Evolutionary conservation across 2,888 invertebrate genomes (phyloP), one percentile per base, ranked within the genome.

Genomic region (Athripsodes cinereus): DNA sequence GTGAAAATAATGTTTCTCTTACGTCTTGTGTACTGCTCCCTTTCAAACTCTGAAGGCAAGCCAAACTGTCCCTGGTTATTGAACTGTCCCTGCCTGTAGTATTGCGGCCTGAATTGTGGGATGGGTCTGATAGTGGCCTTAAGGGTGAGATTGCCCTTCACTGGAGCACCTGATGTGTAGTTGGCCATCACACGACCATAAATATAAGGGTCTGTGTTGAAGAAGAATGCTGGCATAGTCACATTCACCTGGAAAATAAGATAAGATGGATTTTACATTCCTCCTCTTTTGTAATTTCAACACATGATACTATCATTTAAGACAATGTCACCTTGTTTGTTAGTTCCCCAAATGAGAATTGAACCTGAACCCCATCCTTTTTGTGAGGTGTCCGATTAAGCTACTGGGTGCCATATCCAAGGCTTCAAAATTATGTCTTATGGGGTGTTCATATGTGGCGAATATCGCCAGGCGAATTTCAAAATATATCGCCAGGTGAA

Each of bases 141-240:
- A 1, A 96, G 76, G 0, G 95, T 94, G 19, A 95, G 81, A 76
- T 96, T 96, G 8, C 96, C 96, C 34, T 79, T 79, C 0, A 95
- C 94, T 0, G 96, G 94, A 22, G 88, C 90, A 1, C 96, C 96
- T 60, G 92, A 94, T 1, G 96, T 96, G 70, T 95, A 96, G 82
- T 97, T 97, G 0, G 96, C 96, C 84, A 92, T 89, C 1, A 97
- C 83, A 1, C 86, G 83, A 0, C 96, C 97, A 68, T 87, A 82
- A 68, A 97, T 86, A 68, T 78, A 93, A 10, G 80, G 84, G 67
- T 94, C 93, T 20, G 88, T 88, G 67, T 90, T 90, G 71, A 95
- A 90, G 76, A 96, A 91, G 72, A 94, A 95, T 1, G 95, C 90
- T 0, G 96, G 92, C 88, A 96, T 94, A 0, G 94, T 95, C 0